Conservation (phyloP, 30 jellyfish, hydroid and myxozoan species). For the Hydra vulgaris region DNA sequence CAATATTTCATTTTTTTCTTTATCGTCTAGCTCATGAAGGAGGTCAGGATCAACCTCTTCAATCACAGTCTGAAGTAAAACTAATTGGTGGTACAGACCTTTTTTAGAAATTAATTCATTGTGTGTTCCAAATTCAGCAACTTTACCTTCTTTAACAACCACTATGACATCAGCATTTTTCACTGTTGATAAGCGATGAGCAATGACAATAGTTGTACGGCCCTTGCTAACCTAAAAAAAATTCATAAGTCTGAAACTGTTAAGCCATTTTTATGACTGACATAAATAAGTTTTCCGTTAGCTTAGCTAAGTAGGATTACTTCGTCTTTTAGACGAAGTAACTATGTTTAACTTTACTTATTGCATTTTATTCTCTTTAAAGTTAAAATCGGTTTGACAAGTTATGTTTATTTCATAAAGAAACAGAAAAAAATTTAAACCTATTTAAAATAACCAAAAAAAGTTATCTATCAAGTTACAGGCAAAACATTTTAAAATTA, state of each 20-base stretch:
- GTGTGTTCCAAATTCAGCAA: constrained; percentile 84
- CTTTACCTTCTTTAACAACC: constrained; percentile 77
- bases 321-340: neutral
- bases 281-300: neutral
- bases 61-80: constrained; percentile 63
- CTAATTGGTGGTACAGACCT: constrained; percentile 86
- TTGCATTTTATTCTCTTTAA: too few species aligned
- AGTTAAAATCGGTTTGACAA: too few species aligned
- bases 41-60: constrained; percentile 42
- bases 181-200: constrained; percentile 95
- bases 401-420: too few species aligned
- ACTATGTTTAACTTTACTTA: neutral
- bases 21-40: neutral
- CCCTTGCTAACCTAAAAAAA: constrained; percentile 86
- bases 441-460: too few species aligned
- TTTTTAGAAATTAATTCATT: constrained; percentile 61
- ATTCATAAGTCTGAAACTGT: too few species aligned
- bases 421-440: too few species aligned
- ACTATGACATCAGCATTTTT: constrained; percentile 77
- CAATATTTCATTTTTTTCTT: constrained; percentile 26
- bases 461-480: too few species aligned
- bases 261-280: neutral
- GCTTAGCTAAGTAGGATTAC: neutral
- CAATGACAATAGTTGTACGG: constrained; percentile 86
- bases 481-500: too few species aligned